A percentile compares a stretch with the other conserved stretches of the same genome.
These are phyloP conservation scores for Embidobia sp. DNA, from an alignment of 2,888 invertebrate genomes.

Conservation along the genomic window DNA sequence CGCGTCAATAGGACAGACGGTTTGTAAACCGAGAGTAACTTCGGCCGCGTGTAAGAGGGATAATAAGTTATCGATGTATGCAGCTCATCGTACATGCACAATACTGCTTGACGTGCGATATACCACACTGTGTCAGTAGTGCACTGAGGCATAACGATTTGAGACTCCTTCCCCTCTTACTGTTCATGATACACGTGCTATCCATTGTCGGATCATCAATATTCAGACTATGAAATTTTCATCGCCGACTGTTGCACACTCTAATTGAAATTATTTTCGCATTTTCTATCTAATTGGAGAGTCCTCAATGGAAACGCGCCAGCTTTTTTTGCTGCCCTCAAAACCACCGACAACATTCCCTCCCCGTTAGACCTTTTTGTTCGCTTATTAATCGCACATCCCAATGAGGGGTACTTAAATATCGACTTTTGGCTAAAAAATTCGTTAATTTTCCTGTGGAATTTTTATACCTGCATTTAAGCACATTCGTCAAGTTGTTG, in stretches of 20 bases:
- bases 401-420: no score
- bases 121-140: slow-evolving; percentile 41
- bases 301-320: slow-evolving; percentile 30
- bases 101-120: slow-evolving; percentile 49
- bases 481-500: no score
- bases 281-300: slow-evolving; percentile 35
- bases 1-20: slow-evolving; percentile 11
- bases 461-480: no score
- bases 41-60: slow-evolving; percentile 30
- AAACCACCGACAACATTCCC: background rate
- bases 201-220: slow-evolving; percentile 49
- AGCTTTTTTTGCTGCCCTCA: slow-evolving; percentile 30
- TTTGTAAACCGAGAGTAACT: slow-evolving; percentile 23
- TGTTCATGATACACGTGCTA: slow-evolving; percentile 47
- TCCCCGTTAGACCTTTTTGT: background rate
- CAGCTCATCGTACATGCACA: slow-evolving; percentile 55
- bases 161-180: slow-evolving; percentile 20
- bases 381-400: slow-evolving; percentile 12
- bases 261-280: slow-evolving; percentile 56
- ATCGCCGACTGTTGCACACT: slow-evolving; percentile 40
- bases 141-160: slow-evolving; percentile 46
- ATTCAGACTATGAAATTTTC: slow-evolving; percentile 55
- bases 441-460: no score
- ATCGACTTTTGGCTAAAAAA: no score
- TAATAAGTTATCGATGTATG: slow-evolving; percentile 57